These are phyloP conservation scores for Caenorhabditis remanei DNA, from an alignment of 1,140 invertebrate species.

Conservation along the genomic window DNA sequence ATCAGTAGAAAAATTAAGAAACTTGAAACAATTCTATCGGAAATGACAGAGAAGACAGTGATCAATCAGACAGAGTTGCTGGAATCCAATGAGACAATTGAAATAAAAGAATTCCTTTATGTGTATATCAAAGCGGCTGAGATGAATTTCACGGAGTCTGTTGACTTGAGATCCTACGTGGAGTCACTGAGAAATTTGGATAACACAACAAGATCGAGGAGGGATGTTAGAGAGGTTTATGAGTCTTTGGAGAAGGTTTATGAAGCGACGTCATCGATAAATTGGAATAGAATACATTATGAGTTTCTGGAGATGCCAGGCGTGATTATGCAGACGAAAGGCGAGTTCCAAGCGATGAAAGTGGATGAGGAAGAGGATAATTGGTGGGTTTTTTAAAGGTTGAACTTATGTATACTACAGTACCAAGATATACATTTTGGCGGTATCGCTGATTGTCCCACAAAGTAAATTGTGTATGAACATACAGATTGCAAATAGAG, in stretches of 20 bases:
- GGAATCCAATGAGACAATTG: background rate
- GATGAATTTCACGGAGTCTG: background rate
- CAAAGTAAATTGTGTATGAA: too few relatives aligned
- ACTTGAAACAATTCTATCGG: background rate
- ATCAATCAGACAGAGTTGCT: background rate
- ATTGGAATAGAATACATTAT: background rate
- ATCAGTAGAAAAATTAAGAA: background rate
- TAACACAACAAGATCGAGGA: background rate
- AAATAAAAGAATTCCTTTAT: background rate
- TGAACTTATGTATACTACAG: too few relatives aligned
- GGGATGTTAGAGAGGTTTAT: background rate
- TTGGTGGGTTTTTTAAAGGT: background rate
- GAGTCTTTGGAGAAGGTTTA: background rate
- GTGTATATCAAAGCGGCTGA: background rate
- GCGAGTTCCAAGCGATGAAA: background rate
- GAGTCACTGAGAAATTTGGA: background rate
- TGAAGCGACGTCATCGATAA: background rate
- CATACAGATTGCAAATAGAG: too few relatives aligned
- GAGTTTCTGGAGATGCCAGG: background rate
- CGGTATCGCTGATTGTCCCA: too few relatives aligned
- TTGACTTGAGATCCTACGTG: background rate
- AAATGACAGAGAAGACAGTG: background rate
- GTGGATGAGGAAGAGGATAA: constrained; percentile 2
- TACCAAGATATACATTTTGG: too few relatives aligned
- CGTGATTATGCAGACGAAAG: background rate